Base-by-base conservation (phyloP, 35 echinoderm and acorn worm species). In the Diadema setosum region DNA sequence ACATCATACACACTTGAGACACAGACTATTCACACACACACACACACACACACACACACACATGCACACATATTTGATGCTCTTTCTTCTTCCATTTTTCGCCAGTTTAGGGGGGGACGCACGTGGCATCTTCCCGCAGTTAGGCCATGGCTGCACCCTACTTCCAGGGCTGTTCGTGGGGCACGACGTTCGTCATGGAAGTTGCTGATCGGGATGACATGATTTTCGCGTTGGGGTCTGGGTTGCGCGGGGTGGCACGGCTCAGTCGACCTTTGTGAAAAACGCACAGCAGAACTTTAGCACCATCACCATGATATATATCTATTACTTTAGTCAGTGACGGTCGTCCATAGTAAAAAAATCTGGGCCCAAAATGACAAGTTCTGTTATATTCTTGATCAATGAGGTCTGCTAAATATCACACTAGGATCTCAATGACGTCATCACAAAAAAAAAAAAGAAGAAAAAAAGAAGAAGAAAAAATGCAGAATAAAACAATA, bases 251-350 rank as follows among this genome's bases (percentile, higher is more conserved):
- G 40, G 88, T 73, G 59, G 80, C 58, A 70, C 63, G 81, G 60
- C 88, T 90, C 29, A 90, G 46, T 29, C 88, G 88, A 83, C 80
- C 88, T 90, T 11, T 16, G 63, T 46, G 12, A 16, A 81, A 16
- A 39, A 67, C 20, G 27, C 2, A 87, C 20, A 82, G 42, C 20
- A 82, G 50, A n/a, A n/a, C n/a, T n/a, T n/a, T n/a, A n/a, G n/a
- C n/a, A n/a, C n/a, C n/a, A n/a, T n/a, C n/a, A n/a, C n/a, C n/a
- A n/a, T n/a, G n/a, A n/a, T n/a, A n/a, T n/a, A n/a, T n/a, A n/a
- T n/a, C n/a, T n/a, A n/a, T n/a, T n/a, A n/a, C n/a, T n/a, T n/a
- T n/a, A n/a, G n/a, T n/a, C n/a, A n/a, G n/a, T n/a, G n/a, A n/a
- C n/a, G n/a, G n/a, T n/a, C n/a, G n/a, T n/a, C n/a, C n/a, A n/a